Evolutionary conservation across 2,797 vertebrate species (phyloP), one percentile per base, ranked within the genome.

Genomic region (Tarsius wallacei): DNA sequence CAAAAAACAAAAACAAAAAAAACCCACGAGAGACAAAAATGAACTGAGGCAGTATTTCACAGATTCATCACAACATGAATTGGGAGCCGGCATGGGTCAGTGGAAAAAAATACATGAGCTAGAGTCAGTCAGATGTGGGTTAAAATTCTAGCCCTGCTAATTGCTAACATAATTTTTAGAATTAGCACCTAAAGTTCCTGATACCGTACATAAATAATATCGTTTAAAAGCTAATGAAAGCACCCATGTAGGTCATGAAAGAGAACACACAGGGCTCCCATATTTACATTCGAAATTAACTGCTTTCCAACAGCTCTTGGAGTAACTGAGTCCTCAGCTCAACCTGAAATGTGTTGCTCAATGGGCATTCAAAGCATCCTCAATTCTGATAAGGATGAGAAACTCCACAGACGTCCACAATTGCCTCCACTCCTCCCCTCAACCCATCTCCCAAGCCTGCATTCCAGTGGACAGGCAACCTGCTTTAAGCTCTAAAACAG

Each of bases 201-300:
- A 1, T 64, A 63, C 33, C 36, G 17, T 42, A 33, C 33, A 31
- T 66, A 80, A 86, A 61, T 3, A 10, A 36, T 55, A 74, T 2
- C 11, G 5, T 51, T 78, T 93, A 59, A 53, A 91, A 42, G 28
- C 64, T 91, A 66, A 68, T 73, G 91, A 36, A 95, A 85, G 57
- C 7, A 49, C 36, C 64, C 13, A 1, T 24, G 21, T 31, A 42
- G 3, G 59, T 85, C n/a, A 90, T 76, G 51, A 94, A 64, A 85
- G 28, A 92, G 24, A 74, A 36, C 33, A 66, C 7, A 28, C 3
- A 80, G 47, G 36, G 57, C 21, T 6, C 33, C 66, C 12, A 17
- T 4, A 47, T 86, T 71, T 66, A 68, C 84, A 83, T 73, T 47
- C 57, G 5, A 64, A 81, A 76, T 92, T 21, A 87, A 59, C 31